Base-by-base conservation (phyloP, 1,140 invertebrate species). In the Armadillidium nasatum region DNA sequence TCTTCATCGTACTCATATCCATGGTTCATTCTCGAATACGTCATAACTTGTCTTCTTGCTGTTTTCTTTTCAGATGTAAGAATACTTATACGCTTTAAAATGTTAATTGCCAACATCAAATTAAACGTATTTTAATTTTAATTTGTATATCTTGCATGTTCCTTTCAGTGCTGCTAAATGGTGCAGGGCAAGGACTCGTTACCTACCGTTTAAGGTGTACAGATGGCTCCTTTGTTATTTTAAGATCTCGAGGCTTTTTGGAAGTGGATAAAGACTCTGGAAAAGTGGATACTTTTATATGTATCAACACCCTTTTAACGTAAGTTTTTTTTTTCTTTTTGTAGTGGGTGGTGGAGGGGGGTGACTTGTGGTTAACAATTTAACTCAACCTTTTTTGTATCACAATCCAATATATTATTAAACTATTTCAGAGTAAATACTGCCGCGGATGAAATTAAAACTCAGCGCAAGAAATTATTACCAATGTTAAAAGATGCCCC, bases 141-240 rank as follows among this genome's bases (percentile, higher is more conserved):
- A 33, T 6, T 33, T 33, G 33, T 33, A 33, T 33, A 33, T 33
- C 6, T 33, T 33, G 33, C 6, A 33, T 33, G 33, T 33, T 33
- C 33, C 6, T 33, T 33, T 7, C 85, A 94, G 93, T 95, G 93
- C 93, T 94, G 82, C 90, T 90, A 81, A 88, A 88, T 80, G 88
- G 89, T 44, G 90, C 90, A 79, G 88, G 90, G 11, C 89, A 87
- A 78, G 93, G 93, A 0, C 88, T 89, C 67, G 93, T 92, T 3
- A 93, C 92, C 72, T 95, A 95, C 82, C 87, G 93, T 3, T 85
- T 95, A 0, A 87, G 90, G 75, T 89, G 91, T 0, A 90, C 91
- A 82, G 93, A 89, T 72, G 91, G 93, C 0, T 85, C 90, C 78
- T 92, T 91, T 82, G 92, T 95, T 72, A 94, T 93, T 82, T 85